Evolutionary conservation across 2,797 vertebrate species (phyloP).

Genomic region (Hoplostethus mediterraneus): DNA sequence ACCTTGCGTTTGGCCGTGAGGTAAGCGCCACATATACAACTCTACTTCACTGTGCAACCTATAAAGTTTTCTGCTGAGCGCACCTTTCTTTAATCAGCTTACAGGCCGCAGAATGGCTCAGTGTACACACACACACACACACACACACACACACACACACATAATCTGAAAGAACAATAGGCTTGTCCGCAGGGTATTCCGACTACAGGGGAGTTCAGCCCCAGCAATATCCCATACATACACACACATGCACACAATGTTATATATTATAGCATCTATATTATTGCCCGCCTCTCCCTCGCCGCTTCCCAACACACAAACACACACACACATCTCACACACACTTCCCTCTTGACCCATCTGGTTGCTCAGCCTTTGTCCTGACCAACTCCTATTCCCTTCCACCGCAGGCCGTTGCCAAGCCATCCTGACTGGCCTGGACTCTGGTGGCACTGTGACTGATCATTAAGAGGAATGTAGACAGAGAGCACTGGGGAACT

Average conservation of each 20-base stretch:
- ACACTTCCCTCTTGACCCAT: neutral
- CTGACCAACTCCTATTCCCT: constrained; percentile 18
- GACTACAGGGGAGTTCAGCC: constrained; percentile 20
- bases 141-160: constrained; percentile 34
- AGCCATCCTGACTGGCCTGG: constrained; percentile 21
- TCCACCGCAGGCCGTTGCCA: constrained; percentile 32
- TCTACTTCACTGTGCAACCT: constrained; percentile 35
- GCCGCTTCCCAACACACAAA: neutral
- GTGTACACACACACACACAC: constrained; percentile 16
- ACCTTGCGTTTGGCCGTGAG: constrained; percentile 27
- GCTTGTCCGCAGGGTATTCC: constrained; percentile 24
- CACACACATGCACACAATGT: too few relatives aligned
- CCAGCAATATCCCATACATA: constrained; percentile 19
- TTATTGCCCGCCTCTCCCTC: neutral
- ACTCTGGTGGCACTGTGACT: constrained; percentile 33
- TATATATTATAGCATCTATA: too few relatives aligned
- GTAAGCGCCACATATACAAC: constrained; percentile 7
- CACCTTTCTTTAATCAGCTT: constrained; percentile 75
- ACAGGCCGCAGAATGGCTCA: constrained; percentile 54
- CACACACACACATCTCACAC: neutral
- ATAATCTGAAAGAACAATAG: constrained; percentile 36
- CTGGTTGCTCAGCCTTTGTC: constrained; percentile 14
- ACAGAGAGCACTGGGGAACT: constrained; percentile 31
- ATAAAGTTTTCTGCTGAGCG: constrained; percentile 72
- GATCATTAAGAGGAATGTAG: constrained; percentile 53